These are phyloP conservation scores for Arctocebus calabarensis DNA, from an alignment of 2,797 vertebrate genomes.

Conservation along the genomic window DNA sequence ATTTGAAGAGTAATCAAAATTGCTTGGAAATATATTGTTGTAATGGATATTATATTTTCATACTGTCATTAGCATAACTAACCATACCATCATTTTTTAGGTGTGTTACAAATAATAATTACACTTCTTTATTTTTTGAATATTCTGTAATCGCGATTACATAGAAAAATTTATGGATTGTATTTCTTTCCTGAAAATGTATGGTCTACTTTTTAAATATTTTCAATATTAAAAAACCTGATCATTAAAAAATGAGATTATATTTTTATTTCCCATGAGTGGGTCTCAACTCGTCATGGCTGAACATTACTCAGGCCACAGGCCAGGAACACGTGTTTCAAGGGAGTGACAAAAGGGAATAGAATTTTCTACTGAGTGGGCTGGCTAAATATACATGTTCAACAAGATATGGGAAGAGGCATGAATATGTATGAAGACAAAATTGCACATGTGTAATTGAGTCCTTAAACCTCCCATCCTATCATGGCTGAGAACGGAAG, in stretches of 20 bases:
- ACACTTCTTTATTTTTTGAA: background rate
- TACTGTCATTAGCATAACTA: background rate
- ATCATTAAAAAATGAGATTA: background rate
- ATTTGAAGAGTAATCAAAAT: constrained; percentile 11
- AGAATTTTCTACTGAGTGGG: background rate
- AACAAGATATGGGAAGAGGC: background rate
- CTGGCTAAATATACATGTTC: background rate
- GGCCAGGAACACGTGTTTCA: background rate
- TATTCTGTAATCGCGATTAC: background rate
- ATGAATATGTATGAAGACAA: background rate
- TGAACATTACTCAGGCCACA: background rate
- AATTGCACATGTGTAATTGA: background rate
- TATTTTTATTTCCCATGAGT: background rate
- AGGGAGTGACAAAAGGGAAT: background rate
- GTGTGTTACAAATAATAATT: background rate
- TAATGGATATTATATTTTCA: background rate
- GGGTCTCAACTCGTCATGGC: background rate
- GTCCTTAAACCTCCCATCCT: background rate
- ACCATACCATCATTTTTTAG: background rate
- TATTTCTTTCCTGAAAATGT: background rate
- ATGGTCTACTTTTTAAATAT: background rate
- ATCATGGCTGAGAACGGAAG: background rate
- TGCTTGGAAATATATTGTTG: background rate
- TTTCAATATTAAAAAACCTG: background rate
- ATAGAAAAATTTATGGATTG: background rate